Evolutionary conservation across 2,113 vertebrate genomes (phyloP).

Genomic region (Equus przewalskii): DNA sequence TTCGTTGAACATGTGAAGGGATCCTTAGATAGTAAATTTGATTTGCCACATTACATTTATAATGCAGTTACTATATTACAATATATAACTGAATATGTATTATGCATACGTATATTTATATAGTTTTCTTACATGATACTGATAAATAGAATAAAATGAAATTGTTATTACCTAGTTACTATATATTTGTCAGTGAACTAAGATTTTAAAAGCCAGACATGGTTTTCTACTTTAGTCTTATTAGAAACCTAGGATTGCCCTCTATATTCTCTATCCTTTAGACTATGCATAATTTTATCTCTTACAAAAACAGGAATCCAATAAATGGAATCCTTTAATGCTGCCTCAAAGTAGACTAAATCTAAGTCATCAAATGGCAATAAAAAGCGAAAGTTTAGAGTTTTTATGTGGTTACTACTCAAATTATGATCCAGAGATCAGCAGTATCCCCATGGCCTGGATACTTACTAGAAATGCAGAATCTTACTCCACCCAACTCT

Average conservation of each 20-base stretch:
- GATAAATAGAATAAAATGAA: neutral
- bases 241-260: neutral
- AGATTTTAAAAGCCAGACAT: neutral
- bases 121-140: neutral
- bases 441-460: fast-evolving
- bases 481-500: neutral
- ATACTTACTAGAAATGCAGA: neutral
- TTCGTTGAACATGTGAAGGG: neutral
- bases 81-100: neutral
- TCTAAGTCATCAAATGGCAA: neutral
- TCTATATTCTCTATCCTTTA: neutral
- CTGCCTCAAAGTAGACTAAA: neutral
- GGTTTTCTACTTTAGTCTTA: neutral
- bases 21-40: neutral
- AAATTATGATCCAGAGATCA: neutral
- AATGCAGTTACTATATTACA: neutral
- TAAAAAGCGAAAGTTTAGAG: neutral
- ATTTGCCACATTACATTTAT: neutral
- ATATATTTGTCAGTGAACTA: neutral
- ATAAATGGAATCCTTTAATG: neutral
- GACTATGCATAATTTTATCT: neutral
- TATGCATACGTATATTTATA: neutral
- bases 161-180: neutral
- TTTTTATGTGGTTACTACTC: neutral
- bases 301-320: neutral